Evolutionary conservation across 2,888 invertebrate genomes (phyloP).

Genomic region (Chrysolina americana): DNA sequence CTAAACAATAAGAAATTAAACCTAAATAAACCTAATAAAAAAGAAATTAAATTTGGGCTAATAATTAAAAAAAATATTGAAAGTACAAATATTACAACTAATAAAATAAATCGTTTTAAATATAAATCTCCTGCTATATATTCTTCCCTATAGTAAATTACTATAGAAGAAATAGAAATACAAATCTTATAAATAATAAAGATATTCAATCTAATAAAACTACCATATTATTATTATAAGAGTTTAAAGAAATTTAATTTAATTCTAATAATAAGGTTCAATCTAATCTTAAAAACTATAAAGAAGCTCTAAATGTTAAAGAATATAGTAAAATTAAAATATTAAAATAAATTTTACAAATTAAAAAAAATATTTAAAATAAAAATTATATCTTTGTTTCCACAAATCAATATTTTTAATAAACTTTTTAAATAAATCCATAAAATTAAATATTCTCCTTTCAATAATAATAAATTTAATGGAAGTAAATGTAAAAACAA

Average conservation of each 20-base stretch:
- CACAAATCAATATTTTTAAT: constrained; percentile 80
- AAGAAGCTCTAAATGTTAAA: constrained; percentile 68
- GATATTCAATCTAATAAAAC: constrained; percentile 78
- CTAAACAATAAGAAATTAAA: constrained; percentile 81
- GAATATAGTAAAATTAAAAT: constrained; percentile 70
- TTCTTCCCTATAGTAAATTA: constrained; percentile 76
- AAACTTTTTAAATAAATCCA: constrained; percentile 78
- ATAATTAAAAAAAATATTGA: constrained; percentile 72
- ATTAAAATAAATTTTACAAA: constrained; percentile 61
- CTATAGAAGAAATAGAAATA: constrained; percentile 78
- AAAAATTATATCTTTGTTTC: constrained; percentile 73
- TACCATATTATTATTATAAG: constrained; percentile 73
- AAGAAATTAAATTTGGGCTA: constrained; percentile 62
- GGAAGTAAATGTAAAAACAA: constrained; percentile 70
- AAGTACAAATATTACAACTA: constrained; percentile 77
- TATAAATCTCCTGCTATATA: constrained; percentile 76
- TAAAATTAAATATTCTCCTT: constrained; percentile 70
- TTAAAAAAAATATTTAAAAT: constrained; percentile 70
- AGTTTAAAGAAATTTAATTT: constrained; percentile 57
- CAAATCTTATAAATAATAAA: constrained; percentile 76
- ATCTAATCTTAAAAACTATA: constrained; percentile 68
- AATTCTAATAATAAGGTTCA: constrained; percentile 61
- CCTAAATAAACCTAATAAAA: constrained; percentile 82
- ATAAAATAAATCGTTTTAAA: constrained; percentile 77
- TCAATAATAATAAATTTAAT: constrained; percentile 76